Base-by-base conservation (phyloP, 2,797 vertebrate species). In the Sebastes nivosus region DNA sequence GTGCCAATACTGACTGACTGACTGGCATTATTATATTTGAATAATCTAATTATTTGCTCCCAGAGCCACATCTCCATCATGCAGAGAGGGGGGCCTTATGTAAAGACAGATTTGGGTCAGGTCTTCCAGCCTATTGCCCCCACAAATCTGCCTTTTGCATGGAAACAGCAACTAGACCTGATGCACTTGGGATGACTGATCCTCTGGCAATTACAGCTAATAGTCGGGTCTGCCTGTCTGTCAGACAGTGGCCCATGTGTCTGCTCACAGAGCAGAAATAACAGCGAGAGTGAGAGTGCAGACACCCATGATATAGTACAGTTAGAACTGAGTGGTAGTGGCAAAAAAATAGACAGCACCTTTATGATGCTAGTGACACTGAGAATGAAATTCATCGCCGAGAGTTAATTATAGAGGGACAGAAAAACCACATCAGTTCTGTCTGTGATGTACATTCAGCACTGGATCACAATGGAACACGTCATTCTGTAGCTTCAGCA, bases 41-140 rank as follows among this genome's bases (percentile, higher is more conserved):
- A 91, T 91, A 89, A 90, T 92, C 83, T 79, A 81, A 89, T 93
- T 82, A 89, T 88, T 90, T 84, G 72, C 81, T 88, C 73, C 84
- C 77, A n/a, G 54, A 80, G 80, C 76, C 75, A 69, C 77, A 72
- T 92, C 81, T 93, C 90, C 81, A 86, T 93, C 91, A 92, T 85
- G 68, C 77, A 63, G 79, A 24, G 32, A 34, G 32, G 32, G 32
- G 6, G 52, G 81, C 71, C 86, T 89, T 89, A 85, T 85, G 81
- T 87, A 93, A 90, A 92, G 88, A 92, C 88, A 91, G 79, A 93
- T 94, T 92, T 92, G 84, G 92, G 93, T 92, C 93, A 93, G 78
- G 84, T 83, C 75, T 85, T 83, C 75, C 81, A 86, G 87, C 79
- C 65, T 70, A 69, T 87, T 80, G 72, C 81, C 84, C 74, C 12